Base-by-base conservation (phyloP, 2,797 vertebrate species). In the Coregonus sp. region DNA sequence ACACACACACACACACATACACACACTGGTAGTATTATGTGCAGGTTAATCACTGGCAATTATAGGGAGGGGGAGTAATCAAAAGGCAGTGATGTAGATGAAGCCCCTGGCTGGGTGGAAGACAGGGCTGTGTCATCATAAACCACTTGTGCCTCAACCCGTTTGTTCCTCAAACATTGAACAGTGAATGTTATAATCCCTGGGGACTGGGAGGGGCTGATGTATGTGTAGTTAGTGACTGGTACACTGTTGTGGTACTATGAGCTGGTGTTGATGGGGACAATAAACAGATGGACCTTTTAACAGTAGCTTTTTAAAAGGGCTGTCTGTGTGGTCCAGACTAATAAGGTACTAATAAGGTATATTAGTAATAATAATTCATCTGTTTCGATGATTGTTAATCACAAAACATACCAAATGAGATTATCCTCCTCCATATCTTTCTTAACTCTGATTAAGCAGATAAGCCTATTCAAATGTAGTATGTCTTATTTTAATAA, bases 21-120 rank as follows among this genome's bases (percentile, higher is more conserved):
- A 59, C 56, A 59, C 56, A 20, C 85, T 25, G 18, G 82, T 84
- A 18, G 83, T 84, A 87, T 90, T 80, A 86, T 87, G 90, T 90
- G 90, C 92, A 82, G 86, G 86, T 92, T 92, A 90, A 92, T 93
- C 89, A 93, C 88, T 78, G 73, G 80, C 92, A 92, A 89, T 94
- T 92, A 90, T 82, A 83, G 84, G 85, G 86, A 90, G 91, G 90
- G 87, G 91, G 88, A 83, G 86, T 90, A 89, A 92, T 94, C 91
- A 90, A 88, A 92, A 84, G 86, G 82, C 84, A 16, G 70, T 75
- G 87, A 84, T 87, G 88, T 85, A 70, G 61, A 80, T 81, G 75
- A 81, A 84, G 87, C 6, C 5, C 18, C 7, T 20, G 56, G n/a
- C 56, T 83, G 87, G 85, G 87, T 82, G 85, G 81, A 77, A 11